Evolutionary conservation across 2,797 vertebrate species (phyloP).

Genomic region (Rallus crepitans): DNA sequence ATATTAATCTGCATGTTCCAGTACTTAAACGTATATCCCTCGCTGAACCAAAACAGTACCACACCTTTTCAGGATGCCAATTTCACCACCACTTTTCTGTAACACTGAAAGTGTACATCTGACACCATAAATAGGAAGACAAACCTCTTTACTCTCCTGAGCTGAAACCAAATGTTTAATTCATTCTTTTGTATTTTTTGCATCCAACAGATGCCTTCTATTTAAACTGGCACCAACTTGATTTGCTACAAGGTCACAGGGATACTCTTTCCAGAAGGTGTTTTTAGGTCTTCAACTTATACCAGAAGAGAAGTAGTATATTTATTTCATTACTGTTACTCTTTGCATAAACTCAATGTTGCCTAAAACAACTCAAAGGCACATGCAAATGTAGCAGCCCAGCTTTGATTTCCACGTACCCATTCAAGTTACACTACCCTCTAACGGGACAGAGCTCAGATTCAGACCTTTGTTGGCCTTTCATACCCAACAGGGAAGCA

Average conservation of each 20-base stretch:
- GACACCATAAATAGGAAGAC: not conserved
- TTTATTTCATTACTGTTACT: not conserved
- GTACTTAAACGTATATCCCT: not conserved
- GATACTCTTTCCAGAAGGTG: not conserved
- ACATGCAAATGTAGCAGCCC: not conserved
- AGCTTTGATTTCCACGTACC: not conserved
- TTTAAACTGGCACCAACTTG: not conserved
- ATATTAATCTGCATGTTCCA: conserved; percentile 22
- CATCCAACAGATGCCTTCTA: not conserved
- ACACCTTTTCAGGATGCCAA: not conserved
- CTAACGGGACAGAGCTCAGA: not conserved
- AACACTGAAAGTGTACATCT: not conserved
- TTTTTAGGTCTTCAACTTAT: not conserved
- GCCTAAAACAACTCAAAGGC: not conserved
- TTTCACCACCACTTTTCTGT: not conserved
- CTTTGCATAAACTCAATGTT: not conserved
- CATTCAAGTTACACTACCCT: not conserved
- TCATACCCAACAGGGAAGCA: not conserved
- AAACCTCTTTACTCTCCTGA: not conserved
- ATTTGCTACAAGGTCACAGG: not conserved
- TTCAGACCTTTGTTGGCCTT: not conserved
- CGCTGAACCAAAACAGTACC: not conserved
- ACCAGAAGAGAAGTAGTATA: not conserved
- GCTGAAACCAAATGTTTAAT: not conserved
- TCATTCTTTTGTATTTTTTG: not conserved